These are phyloP conservation scores for Egretta garzetta DNA, from an alignment of 2,113 vertebrate species.

Conservation along the genomic window DNA sequence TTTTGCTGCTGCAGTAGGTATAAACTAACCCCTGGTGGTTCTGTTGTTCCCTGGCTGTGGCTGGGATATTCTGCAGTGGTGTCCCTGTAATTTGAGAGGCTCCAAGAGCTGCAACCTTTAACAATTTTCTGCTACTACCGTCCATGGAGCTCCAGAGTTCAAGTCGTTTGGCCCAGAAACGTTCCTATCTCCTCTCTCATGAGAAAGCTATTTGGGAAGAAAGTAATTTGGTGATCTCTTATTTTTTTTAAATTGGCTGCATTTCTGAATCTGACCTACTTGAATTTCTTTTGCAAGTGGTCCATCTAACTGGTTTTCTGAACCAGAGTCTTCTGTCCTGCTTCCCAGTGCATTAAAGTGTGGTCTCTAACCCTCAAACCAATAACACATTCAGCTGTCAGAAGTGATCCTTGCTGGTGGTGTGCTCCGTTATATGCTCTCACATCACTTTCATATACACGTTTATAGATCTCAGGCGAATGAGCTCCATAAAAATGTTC, in stretches of 20 bases:
- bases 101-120: neutral
- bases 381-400: rapidly evolving
- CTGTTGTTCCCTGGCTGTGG: neutral
- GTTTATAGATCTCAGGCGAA: no score
- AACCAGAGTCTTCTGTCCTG: neutral
- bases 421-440: neutral
- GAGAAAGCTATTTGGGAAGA: neutral
- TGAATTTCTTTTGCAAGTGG: neutral
- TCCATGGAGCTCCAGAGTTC: neutral
- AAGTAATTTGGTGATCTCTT: neutral
- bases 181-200: neutral
- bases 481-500: neutral
- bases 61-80: neutral
- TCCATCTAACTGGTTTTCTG: neutral
- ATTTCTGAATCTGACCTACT: neutral
- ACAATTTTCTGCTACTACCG: neutral
- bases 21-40: neutral
- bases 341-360: neutral
- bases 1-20: rapidly evolving
- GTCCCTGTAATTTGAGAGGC: neutral
- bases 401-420: neutral
- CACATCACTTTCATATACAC: no score
- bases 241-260: neutral
- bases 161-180: neutral
- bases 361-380: neutral